Base-by-base conservation (phyloP, 2,797 vertebrate genomes). In the Pseudochromis fuscus region DNA sequence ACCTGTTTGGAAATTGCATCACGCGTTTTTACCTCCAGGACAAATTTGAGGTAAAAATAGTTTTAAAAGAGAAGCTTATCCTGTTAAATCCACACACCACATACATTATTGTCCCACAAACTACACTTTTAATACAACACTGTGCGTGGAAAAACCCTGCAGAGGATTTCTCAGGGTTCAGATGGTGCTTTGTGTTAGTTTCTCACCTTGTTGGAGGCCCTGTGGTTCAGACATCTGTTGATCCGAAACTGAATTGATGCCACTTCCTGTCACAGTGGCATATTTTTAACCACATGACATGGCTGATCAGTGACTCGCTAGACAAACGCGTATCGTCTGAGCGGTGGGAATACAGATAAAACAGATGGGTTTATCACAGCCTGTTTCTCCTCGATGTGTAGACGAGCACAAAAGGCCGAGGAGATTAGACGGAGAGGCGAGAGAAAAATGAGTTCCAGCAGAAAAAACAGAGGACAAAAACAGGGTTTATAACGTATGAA, bases 211-310 rank as follows among this genome's bases (percentile, higher is more conserved):
- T 25, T 4, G 35, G 28, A 9, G 5, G 31, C 21, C 35, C 24
- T 75, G 74, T 64, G 61, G 65, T 56, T 63, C 33, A 0, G 8
- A 27, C 70, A 70, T 50, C 51, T 77, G 75, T 33, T 72, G 44
- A 81, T 61, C 52, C 73, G 69, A 87, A 84, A 84, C 72, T 48
- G 51, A 38, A 15, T 3, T 28, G 65, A 61, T 77, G 45, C 46
- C 49, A 67, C 67, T 81, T 85, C 77, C 77, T 85, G 67, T 83
- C 27, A 24, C 25, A 3, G 31, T 35, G 59, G 38, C 23, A 27
- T 18, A 33, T 18, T 56, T 40, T 57, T 4, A 67, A 50, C 61
- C 74, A 19, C 72, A 33, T 28, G 1, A 51, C 45, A 55, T 30
- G 31, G 46, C 24, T 67, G 45, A 45, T 37, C 61, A 52, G 35